Evolutionary conservation across 1,140 invertebrate genomes (phyloP).

Genomic region (Lepidotrigona ventralis): DNA sequence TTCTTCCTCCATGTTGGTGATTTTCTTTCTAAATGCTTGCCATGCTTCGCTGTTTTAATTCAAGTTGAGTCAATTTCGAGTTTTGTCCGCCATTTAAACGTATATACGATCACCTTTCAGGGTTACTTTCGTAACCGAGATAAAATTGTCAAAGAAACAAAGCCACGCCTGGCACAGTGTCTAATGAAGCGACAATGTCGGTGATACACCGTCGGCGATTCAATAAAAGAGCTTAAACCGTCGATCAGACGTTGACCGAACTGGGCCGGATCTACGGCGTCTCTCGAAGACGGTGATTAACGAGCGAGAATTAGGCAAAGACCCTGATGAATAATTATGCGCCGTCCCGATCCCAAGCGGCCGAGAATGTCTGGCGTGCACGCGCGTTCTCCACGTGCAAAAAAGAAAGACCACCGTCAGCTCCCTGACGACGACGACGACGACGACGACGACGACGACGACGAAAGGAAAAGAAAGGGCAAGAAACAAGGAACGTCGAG

Average conservation of each 20-base stretch:
- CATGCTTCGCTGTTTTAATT: background rate
- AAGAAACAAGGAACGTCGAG: constrained; percentile 15
- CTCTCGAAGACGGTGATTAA: constrained; percentile 58
- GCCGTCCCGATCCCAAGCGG: constrained; percentile 33
- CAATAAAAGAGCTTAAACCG: constrained; percentile 39
- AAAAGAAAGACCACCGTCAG: constrained; percentile 30
- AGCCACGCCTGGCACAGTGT: background rate
- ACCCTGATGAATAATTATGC: constrained; percentile 65
- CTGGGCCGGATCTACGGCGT: constrained; percentile 5
- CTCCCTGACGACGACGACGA: background rate
- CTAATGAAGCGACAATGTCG: background rate
- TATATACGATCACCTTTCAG: background rate
- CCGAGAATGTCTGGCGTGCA: constrained; percentile 40
- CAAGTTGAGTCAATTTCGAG: background rate
- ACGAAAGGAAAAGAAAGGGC: background rate
- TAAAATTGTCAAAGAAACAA: background rate
- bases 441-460: background rate
- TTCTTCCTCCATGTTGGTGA: background rate
- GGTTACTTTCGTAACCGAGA: background rate
- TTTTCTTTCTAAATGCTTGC: background rate
- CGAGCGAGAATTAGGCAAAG: constrained; percentile 65
- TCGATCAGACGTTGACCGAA: constrained; percentile 58
- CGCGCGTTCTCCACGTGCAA: constrained; percentile 6
- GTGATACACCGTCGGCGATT: constrained; percentile 9
- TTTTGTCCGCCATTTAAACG: background rate